Evolutionary conservation across 64 coral and sea anemone species (phyloP).

Genomic region (Porites australiensis): DNA sequence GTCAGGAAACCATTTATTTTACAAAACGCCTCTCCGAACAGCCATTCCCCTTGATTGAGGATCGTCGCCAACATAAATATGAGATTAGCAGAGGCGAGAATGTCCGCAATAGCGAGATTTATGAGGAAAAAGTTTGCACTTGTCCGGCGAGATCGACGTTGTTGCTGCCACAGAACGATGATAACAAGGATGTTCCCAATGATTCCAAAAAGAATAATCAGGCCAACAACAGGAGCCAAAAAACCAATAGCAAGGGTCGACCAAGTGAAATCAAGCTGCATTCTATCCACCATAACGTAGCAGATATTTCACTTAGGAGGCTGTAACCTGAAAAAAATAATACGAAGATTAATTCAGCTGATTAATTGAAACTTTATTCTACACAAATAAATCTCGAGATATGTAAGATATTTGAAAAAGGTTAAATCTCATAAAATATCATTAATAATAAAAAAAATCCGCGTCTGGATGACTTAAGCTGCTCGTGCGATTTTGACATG

Average conservation of each 20-base stretch:
- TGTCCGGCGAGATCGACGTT: conserved; percentile 33
- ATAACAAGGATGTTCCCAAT: conserved; percentile 64
- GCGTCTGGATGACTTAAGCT: no score
- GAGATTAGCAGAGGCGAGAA: conserved; percentile 43
- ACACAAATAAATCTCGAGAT: neutral
- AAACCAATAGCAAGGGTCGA: neutral
- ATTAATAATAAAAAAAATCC: neutral
- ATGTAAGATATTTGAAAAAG: neutral
- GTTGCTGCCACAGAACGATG: conserved; percentile 42
- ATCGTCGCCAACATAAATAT: conserved; percentile 69
- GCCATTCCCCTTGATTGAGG: conserved; percentile 47
- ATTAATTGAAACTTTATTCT: neutral
- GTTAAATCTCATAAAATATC: neutral
- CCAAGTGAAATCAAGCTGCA: conserved; percentile 15
- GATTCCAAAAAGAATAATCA: conserved; percentile 51
- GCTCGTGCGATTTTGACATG: no score
- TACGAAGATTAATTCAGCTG: neutral
- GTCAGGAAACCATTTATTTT: conserved; percentile 58
- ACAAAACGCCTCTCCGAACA: conserved; percentile 59
- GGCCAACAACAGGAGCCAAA: neutral
- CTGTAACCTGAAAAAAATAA: conserved; percentile 4
- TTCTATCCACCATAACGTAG: neutral
- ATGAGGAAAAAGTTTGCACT: conserved; percentile 59
- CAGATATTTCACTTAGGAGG: neutral
- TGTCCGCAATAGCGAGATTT: conserved; percentile 49